Evolutionary conservation across 2,888 invertebrate genomes (phyloP), one percentile per base, ranked within the genome.

Genomic region (Magallana nippona): DNA sequence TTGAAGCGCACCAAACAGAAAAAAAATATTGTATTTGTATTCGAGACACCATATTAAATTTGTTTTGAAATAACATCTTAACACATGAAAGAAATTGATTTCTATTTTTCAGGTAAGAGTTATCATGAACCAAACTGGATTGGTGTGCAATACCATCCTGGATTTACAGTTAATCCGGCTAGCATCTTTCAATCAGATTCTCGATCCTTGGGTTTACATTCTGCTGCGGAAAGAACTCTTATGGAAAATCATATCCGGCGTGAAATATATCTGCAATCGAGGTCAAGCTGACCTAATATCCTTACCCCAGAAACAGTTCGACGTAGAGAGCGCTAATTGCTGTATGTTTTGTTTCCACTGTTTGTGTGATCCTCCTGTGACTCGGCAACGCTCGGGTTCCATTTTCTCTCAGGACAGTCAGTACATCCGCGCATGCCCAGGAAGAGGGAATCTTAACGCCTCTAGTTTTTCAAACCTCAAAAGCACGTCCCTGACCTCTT

Each of bases 191-290:
- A 94, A 94, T 86, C 94, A 93, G 85, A 92, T 94, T 71, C 89
- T 94, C 22, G 94, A 94, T 85, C 94, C 94, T 27, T 94, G 94
- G 94, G 93, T 94, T 19, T 94, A 94, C 88, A 93, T 94, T 84
- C 90, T 94, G 22, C 90, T 94, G 81, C 89, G 94, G 57, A 91
- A 93, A 79, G 90, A 91, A 78, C 83, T 91, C 10, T 87, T 91
- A 8, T 89, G 89, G 89, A 87, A 87, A 62, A 82, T 89, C 10
- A 87, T 88, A 32, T 84, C 82, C 15, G 80, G 55, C 83, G 87
- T 91, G 15, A 89, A 89, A 77, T 85, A 81, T 55, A 19, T 88
- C 27, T 86, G 19, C 13, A 82, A 78, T 81, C 78, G 81, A 44
- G 81, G 57, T 22, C 82, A 57, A 56, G 62, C 58, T n/a, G 71